Base-by-base conservation (phyloP, 2,888 invertebrate genomes). In the Gibbula magus region DNA sequence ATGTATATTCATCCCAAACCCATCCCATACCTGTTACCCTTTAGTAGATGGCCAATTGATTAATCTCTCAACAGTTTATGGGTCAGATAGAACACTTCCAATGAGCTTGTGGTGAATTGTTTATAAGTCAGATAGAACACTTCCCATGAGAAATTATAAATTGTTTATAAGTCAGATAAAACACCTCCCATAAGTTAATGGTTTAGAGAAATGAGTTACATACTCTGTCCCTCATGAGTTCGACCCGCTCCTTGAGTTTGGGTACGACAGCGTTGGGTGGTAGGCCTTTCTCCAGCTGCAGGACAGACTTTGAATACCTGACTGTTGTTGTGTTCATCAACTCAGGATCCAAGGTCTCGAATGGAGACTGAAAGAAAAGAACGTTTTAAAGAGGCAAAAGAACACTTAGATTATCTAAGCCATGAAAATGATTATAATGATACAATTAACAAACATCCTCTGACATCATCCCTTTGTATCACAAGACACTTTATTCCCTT, bases 181-280 rank as follows among this genome's bases (percentile, higher is more conserved):
- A n/a, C n/a, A n/a, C n/a, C n/a, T n/a, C n/a, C n/a, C n/a, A n/a
- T n/a, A n/a, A n/a, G n/a, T n/a, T n/a, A n/a, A n/a, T n/a, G n/a
- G n/a, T n/a, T n/a, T 10, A 10, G 10, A 45, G 45, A 1, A 10
- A 13, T 10, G 45, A 35, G 20, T 51, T 5, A 75, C 88, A 82
- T 91, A 95, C 96, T 94, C 96, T 97, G 35, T 96, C 95, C 89
- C 96, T 96, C 90, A 97, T 96, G 5, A 94, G 91, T 85, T 97
- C 96, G 0, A 97, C 97, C 77, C 95, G 95, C 79, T 95, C 95
- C 88, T 96, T 96, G 75, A 98, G 94, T 83, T 94, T 94, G 0
- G 96, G 96, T 0, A 97, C 95, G 20, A 97, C 95, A 84, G 96
- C 94, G 92, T 97, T 98, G 0, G 94, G 92, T 0, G 97, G 97